A percentile compares a stretch with the other conserved stretches of the same genome.
phyloP scores from a whole-genome alignment of 2,888 invertebrate species.

The Metalampra italica region DNA sequence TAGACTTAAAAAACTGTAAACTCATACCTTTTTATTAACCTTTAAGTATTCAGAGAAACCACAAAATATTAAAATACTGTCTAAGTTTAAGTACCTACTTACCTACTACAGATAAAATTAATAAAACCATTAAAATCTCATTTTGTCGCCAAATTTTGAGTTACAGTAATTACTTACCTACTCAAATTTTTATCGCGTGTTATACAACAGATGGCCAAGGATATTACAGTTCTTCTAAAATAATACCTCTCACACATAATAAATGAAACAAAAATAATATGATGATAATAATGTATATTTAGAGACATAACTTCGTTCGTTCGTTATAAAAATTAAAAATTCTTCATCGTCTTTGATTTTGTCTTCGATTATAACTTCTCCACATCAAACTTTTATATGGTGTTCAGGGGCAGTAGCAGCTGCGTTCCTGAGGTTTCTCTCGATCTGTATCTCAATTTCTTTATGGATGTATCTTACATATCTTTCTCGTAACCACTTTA shows the following conservation, averaged over 20 bases:
- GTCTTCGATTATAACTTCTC: neutral
- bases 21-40: too few relatives aligned
- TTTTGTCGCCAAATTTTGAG: conserved; percentile 23
- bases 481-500: conserved; percentile 26
- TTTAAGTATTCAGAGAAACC: too few relatives aligned
- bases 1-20: too few relatives aligned
- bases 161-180: conserved; percentile 14
- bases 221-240: conserved; percentile 2
- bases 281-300: neutral
- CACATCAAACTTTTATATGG: conserved; percentile 4
- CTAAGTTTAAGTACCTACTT: too few relatives aligned
- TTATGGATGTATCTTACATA: conserved; percentile 31
- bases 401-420: conserved; percentile 9
- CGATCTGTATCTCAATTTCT: conserved; percentile 24
- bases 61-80: too few relatives aligned
- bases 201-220: conserved; percentile 6
- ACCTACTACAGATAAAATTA: too few relatives aligned
- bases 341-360: neutral
- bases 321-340: neutral
- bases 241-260: neutral
- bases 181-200: conserved; percentile 3
- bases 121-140: conserved; percentile 36
- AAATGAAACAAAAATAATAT: neutral
- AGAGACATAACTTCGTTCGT: neutral
- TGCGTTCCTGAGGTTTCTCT: conserved; percentile 19